Conservation (phyloP, 2,797 vertebrate genomes). For the Otolemur crassicaudatus region DNA sequence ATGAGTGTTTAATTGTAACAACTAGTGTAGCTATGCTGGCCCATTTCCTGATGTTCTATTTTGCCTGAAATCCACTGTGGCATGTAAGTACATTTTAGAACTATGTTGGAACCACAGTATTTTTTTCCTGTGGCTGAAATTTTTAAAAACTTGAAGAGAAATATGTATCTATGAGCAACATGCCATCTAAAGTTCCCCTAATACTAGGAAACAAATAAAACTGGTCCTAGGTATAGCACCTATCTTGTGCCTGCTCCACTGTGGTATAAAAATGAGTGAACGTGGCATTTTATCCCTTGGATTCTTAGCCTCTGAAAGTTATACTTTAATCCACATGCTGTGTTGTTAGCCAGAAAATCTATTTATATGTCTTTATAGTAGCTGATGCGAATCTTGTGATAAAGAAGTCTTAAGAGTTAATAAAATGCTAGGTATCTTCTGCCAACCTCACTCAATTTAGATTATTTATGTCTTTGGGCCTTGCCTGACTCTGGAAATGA, state of each 20-base stretch:
- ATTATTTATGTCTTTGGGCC: slow-evolving; percentile 25
- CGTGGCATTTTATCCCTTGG: not conserved
- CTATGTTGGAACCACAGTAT: not conserved
- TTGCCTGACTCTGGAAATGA: slow-evolving; percentile 47
- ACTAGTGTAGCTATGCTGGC: not conserved
- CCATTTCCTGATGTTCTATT: not conserved
- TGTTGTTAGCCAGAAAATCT: not conserved
- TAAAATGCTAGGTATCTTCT: not conserved
- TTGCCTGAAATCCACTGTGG: slow-evolving; percentile 14
- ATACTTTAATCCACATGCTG: not conserved
- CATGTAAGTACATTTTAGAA: not conserved
- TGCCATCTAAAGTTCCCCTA: not conserved
- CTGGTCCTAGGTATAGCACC: not conserved
- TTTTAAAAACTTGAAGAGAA: slow-evolving; percentile 1
- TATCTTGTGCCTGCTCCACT: not conserved
- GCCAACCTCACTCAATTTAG: not conserved
- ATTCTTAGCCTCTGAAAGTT: not conserved
- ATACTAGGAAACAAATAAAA: not conserved
- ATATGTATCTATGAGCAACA: not conserved
- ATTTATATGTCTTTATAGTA: not conserved
- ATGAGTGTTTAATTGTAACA: not conserved
- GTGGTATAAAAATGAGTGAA: not conserved
- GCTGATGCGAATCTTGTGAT: not conserved
- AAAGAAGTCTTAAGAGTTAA: not conserved
- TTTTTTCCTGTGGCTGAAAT: not conserved